phyloP scores from a whole-genome alignment of 64 coral and sea anemone species.

The Montipora foliosa region DNA sequence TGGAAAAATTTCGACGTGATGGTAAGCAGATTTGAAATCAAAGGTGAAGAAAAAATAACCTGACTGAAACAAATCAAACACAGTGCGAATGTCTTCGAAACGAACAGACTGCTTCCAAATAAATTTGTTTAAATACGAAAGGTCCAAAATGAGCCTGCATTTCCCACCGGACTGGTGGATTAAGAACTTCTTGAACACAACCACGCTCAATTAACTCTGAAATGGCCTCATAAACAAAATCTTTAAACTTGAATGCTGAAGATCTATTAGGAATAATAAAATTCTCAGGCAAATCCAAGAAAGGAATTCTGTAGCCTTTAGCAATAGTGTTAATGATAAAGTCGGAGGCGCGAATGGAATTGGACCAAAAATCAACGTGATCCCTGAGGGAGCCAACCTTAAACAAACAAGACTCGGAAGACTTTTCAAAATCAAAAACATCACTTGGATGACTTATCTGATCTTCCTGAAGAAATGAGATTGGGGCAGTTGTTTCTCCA shows the following conservation, averaged over 20 bases:
- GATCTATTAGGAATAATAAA: constrained; percentile 67
- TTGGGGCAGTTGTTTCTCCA: constrained; percentile 55
- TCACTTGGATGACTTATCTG: constrained; percentile 74
- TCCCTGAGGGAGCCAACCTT: constrained; percentile 60
- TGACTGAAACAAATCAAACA: constrained; percentile 58
- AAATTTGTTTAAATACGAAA: constrained; percentile 76
- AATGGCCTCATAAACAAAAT: constrained; percentile 76
- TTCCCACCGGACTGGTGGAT: constrained; percentile 44
- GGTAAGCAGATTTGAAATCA: constrained; percentile 80
- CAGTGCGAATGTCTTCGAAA: constrained; percentile 66
- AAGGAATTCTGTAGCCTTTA: constrained; percentile 73
- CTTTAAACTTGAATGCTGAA: constrained; percentile 60
- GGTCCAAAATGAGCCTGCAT: constrained; percentile 67
- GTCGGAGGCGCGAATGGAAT: constrained; percentile 41
- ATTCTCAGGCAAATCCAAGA: constrained; percentile 50
- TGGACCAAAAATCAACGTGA: constrained; percentile 64
- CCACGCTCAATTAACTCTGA: constrained; percentile 56
- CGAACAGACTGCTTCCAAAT: constrained; percentile 73
- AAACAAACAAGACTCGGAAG: constrained; percentile 28
- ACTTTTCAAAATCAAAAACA: constrained; percentile 48
- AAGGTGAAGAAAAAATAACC: constrained; percentile 78
- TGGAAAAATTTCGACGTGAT: constrained; percentile 66
- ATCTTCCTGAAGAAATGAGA: constrained; percentile 14
- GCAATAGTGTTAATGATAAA: constrained; percentile 64
- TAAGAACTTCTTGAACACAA: constrained; percentile 18